These are phyloP conservation scores for Cyclargus thomasi DNA, from an alignment of 1,140 invertebrate genomes.

Conservation along the genomic window DNA sequence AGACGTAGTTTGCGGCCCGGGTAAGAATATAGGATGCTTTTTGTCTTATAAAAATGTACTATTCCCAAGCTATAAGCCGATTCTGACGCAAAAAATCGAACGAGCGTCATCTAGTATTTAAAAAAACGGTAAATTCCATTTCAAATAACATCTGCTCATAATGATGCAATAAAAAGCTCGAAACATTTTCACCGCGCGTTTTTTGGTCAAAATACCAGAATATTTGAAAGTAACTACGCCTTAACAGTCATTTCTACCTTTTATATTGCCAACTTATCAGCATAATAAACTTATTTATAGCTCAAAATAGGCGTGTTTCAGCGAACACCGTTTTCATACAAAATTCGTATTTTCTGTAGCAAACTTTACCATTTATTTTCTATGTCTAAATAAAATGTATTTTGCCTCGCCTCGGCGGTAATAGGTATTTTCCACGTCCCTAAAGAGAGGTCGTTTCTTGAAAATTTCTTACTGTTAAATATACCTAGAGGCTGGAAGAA, in stretches of 20 bases:
- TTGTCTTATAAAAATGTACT: too few species aligned
- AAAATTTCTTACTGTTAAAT: constrained; percentile 9
- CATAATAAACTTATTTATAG: constrained; percentile 1
- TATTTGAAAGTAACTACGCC: background rate
- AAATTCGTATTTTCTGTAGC: constrained; percentile 10
- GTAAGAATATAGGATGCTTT: too few species aligned
- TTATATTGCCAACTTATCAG: background rate
- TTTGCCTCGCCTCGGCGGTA: constrained; percentile 13
- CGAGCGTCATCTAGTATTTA: too few species aligned
- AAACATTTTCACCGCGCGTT: background rate
- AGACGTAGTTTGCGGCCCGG: too few species aligned
- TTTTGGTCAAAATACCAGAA: background rate
- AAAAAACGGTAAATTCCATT: too few species aligned
- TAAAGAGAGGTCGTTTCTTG: constrained; percentile 15
- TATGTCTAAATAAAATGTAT: constrained; percentile 15
- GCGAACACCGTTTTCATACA: background rate
- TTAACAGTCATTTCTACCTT: background rate
- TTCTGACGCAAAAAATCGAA: too few species aligned
- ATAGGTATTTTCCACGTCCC: constrained; percentile 15
- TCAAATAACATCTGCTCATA: too few species aligned
- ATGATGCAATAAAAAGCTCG: too few species aligned
- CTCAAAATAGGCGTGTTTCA: background rate
- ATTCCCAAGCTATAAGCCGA: too few species aligned
- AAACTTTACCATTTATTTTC: constrained; percentile 13
- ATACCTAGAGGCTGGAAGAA: constrained; percentile 2